Conservation (phyloP, 2,113 vertebrate species). For the Riparia riparia region DNA sequence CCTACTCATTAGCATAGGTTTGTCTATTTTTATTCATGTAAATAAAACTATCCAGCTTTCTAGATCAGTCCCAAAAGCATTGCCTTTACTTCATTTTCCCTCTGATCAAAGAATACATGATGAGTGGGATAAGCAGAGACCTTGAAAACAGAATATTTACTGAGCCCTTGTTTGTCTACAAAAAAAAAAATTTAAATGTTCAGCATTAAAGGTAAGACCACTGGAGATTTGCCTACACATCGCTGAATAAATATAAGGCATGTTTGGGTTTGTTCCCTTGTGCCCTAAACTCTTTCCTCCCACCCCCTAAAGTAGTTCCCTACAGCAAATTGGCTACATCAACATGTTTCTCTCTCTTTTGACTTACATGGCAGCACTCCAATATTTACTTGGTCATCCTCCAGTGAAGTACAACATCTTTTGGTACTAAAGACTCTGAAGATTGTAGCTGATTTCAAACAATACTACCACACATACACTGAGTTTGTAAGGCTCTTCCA, state of each 20-base stretch:
- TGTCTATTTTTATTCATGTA: not conserved
- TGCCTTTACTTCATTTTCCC: not conserved
- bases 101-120: constrained; percentile 14
- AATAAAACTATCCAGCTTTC: constrained; percentile 16
- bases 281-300: constrained; percentile 18
- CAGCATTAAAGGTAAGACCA: constrained; percentile 27
- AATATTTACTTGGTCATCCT: constrained; percentile 49
- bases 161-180: constrained; percentile 24
- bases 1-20: not conserved
- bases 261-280: constrained; percentile 27
- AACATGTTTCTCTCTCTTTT: constrained; percentile 5
- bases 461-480: not conserved
- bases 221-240: not conserved
- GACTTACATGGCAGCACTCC: constrained; percentile 5
- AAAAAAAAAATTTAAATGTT: not conserved
- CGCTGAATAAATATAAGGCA: not conserved
- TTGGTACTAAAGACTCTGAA: constrained; percentile 1
- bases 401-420: not conserved
- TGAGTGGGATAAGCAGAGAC: constrained; percentile 5
- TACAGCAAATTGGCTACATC: constrained; percentile 2
- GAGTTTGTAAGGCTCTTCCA: not conserved
- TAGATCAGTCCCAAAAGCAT: not conserved
- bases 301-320: constrained; percentile 2
- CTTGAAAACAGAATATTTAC: constrained; percentile 21
- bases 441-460: not conserved